A percentile compares a stretch with the other conserved stretches of the same genome.
phyloP scores from a whole-genome alignment of 2,888 invertebrate species.

The Calliopum simillimum region DNA sequence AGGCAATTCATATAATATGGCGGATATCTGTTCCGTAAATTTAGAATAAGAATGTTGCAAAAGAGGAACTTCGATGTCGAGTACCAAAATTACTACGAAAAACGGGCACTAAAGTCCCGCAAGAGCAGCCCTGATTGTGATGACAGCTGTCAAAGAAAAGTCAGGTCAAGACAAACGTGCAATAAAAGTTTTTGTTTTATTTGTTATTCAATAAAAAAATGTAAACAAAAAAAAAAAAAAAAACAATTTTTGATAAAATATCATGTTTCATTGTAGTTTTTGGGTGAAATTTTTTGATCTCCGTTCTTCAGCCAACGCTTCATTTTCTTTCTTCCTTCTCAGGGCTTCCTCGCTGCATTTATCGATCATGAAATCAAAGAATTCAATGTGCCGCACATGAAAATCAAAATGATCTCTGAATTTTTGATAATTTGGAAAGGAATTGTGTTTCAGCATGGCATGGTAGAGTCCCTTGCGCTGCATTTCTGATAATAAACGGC shows the following conservation, averaged over 20 bases:
- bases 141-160: no score
- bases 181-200: no score
- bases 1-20: no score
- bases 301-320: background rate
- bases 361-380: constrained; percentile 54
- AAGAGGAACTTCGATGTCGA: no score
- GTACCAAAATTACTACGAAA: no score
- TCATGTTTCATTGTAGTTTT: no score
- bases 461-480: constrained; percentile 56
- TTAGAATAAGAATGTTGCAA: no score
- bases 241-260: background rate
- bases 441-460: constrained; percentile 58
- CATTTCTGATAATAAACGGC: constrained; percentile 49
- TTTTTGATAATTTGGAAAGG: constrained; percentile 56
- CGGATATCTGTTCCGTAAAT: no score
- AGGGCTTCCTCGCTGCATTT: constrained; percentile 15
- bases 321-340: background rate
- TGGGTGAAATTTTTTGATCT: background rate
- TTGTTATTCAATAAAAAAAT: background rate
- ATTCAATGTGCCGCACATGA: constrained; percentile 56
- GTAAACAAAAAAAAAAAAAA: background rate
- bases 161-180: no score
- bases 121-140: no score
- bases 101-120: no score
- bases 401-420: constrained; percentile 49